Evolutionary conservation across 2,797 vertebrate species (phyloP), one percentile per base, ranked within the genome.

Genomic region (Rhinogobio ventralis): DNA sequence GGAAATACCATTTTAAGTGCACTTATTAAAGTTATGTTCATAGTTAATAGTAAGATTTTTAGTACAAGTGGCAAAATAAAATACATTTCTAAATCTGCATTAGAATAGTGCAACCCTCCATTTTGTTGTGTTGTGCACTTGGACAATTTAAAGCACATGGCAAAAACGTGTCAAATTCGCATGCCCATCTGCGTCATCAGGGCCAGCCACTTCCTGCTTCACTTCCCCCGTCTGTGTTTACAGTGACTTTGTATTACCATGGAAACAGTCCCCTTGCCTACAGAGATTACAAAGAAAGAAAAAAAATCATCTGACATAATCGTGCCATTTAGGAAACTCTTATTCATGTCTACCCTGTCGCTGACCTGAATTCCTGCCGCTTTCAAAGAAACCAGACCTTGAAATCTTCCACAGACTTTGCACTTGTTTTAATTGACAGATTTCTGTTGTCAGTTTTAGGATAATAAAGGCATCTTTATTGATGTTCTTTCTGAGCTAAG

Each of bases 201-300:
- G 20, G 25, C 83, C 64, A 86, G 60, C 89, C 84, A 88, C 85
- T 89, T 39, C 69, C 77, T 82, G 77, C 79, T 83, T 80, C 86
- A 90, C 94, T 94, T 94, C 92, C 90, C 85, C 89, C 90, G 76
- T 89, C 79, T 85, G 79, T 93, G 91, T 94, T 92, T 91, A 83
- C 39, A 73, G 84, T 77, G 51, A 87, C 64, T 33, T 7, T 42
- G 55, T 0, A 84, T 92, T 25, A 1, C 90, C 86, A 88, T 91
- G 77, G 93, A 76, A 89, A 94, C 92, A 1, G 11, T 55, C 11
- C 57, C 74, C 81, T 33, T 86, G 85, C 79, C 80, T 11, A 82
- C 36, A 36, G 20, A 75, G 42, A 88, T 78, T 39, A 53, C 77
- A 66, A 60, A 15, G 20, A 78, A 45, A 64, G 2, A 30, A 62